Conservation (phyloP, 2,888 invertebrate species). For the Cephalotes varians region DNA sequence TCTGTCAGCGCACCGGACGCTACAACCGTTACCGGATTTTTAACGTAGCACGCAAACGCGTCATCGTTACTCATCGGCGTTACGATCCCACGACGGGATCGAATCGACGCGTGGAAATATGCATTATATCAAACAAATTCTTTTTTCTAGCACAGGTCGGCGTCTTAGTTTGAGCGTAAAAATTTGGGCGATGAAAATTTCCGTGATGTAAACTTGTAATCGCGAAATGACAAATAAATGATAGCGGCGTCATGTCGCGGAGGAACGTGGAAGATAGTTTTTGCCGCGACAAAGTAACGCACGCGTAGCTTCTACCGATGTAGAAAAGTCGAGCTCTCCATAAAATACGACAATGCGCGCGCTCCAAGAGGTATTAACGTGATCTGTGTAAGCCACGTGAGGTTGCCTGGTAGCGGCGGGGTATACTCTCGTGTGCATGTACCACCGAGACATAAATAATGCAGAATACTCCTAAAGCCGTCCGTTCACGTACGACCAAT, state of each 20-base stretch:
- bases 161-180: background rate
- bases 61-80: slow-evolving; percentile 25
- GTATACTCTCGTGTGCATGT: slow-evolving; percentile 55
- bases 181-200: background rate
- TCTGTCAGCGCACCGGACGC: slow-evolving; percentile 32
- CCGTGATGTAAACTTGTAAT: too few relatives aligned
- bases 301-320: slow-evolving; percentile 59
- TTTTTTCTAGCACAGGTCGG: background rate
- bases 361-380: slow-evolving; percentile 73
- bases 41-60: background rate
- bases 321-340: slow-evolving; percentile 71
- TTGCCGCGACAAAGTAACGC: slow-evolving; percentile 7
- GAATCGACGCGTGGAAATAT: slow-evolving; percentile 8
- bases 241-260: background rate
- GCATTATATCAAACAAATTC: background rate
- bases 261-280: background rate
- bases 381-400: slow-evolving; percentile 78
- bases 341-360: slow-evolving; percentile 73
- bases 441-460: slow-evolving; percentile 78
- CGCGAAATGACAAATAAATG: background rate
- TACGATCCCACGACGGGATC: background rate
- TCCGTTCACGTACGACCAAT: slow-evolving; percentile 81
- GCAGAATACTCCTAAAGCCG: slow-evolving; percentile 79
- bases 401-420: slow-evolving; percentile 40
- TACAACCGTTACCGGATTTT: slow-evolving; percentile 33